Evolutionary conservation across 1,140 invertebrate genomes (phyloP), one percentile per base, ranked within the genome.

Genomic region (Semibalanus balanoides): DNA sequence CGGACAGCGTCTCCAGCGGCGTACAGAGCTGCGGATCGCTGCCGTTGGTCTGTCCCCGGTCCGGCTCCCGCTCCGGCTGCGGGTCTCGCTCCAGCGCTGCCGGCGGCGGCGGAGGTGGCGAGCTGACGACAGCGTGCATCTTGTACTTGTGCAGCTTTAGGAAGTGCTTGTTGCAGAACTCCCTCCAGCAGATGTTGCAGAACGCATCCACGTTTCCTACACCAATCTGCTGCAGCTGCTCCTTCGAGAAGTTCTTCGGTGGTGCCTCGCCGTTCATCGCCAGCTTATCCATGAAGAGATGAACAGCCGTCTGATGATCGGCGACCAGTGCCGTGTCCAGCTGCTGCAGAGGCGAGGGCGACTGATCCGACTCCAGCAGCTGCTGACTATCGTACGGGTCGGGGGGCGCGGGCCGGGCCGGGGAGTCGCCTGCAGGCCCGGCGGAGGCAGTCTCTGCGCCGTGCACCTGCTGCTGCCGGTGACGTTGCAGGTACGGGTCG

Each of bases 141-240:
- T 93, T 91, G 70, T 29, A 72, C 29, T 30, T 72, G 40, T 76
- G 35, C 69, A 64, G 3, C 25, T 31, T 88, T 29, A 98, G 83
- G 82, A 96, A 97, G 82, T 96, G 96, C 82, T 96, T 95, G 83
- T 97, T 97, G 83, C 92, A 93, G 83, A 96, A 94, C 85, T 97
- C 95, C 83, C 97, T 97, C 82, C 92, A 93, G 82, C 95, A 98
- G 73, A 96, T 89, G 81, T 96, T 94, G 84, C 95, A 97, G 82
- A 95, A 97, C 25, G 93, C 92, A 80, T 95, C 93, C 1, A 91
- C 89, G 83, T 93, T 93, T 78, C 92, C 89, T 0, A 95, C 90
- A 19, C 92, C 92, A 35, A 94, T 84, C 76, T 90, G 88, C 3
- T 89, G 86, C 22, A 93, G 83, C 30, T 89, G 89, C 74, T 93